These are phyloP conservation scores for Dendroctonus valens DNA, from an alignment of 1,140 invertebrate genomes.

Conservation along the genomic window DNA sequence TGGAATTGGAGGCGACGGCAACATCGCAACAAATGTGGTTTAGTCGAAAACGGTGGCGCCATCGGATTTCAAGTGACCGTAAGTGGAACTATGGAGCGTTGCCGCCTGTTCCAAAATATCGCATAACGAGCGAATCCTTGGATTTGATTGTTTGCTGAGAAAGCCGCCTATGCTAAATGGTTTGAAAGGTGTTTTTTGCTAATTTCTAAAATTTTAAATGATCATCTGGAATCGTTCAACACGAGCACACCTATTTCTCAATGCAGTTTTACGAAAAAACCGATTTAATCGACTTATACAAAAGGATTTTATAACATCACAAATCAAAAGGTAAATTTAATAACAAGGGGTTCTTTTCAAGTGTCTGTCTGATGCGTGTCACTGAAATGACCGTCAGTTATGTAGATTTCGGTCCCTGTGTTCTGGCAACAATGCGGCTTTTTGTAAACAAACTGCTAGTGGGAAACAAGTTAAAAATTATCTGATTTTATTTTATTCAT, in stretches of 20 bases:
- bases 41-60: conserved; percentile 19
- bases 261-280: too few relatives aligned
- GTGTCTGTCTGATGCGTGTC: conserved; percentile 25
- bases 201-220: too few relatives aligned
- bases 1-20: conserved; percentile 10
- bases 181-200: too few relatives aligned
- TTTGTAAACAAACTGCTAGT: conserved; percentile 21
- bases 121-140: neutral
- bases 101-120: conserved; percentile 5
- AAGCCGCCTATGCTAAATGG: too few relatives aligned
- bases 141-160: too few relatives aligned
- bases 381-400: conserved; percentile 26
- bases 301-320: neutral
- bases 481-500: conserved; percentile 22
- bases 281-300: too few relatives aligned
- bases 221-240: too few relatives aligned
- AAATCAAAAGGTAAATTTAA: conserved; percentile 14
- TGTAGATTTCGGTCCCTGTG: conserved; percentile 10
- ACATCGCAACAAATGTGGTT: conserved; percentile 16
- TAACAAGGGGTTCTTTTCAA: conserved; percentile 26
- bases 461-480: conserved; percentile 21
- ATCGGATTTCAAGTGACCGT: conserved; percentile 9
- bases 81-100: conserved; percentile 9
- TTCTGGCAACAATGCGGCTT: conserved; percentile 22
- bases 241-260: too few relatives aligned